phyloP scores from a whole-genome alignment of 2,797 vertebrate species.

The Macropodus opercularis region DNA sequence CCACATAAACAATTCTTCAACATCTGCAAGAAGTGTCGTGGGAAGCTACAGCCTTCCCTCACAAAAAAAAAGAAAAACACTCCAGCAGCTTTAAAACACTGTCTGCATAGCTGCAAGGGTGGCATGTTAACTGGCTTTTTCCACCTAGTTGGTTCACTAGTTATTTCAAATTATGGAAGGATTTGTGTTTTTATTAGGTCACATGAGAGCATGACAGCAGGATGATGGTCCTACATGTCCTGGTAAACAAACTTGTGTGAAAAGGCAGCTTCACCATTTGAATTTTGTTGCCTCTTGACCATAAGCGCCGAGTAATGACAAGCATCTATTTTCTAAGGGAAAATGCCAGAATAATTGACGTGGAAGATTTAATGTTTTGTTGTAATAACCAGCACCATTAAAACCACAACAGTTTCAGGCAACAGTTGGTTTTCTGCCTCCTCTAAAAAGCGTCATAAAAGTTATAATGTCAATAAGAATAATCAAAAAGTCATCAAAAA shows the following conservation, averaged over 20 bases:
- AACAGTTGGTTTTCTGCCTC: conserved; percentile 20
- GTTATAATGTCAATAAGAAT: conserved; percentile 47
- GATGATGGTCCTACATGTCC: not conserved
- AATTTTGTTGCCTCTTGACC: too few relatives aligned
- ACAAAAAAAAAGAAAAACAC: conserved; percentile 11
- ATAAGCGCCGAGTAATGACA: too few relatives aligned
- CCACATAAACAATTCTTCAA: conserved; percentile 62
- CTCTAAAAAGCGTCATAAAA: conserved; percentile 38
- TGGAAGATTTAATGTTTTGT: too few relatives aligned
- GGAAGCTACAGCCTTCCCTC: conserved; percentile 36
- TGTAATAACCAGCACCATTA: too few relatives aligned
- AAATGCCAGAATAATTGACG: too few relatives aligned
- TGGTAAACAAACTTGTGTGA: too few relatives aligned
- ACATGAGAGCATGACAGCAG: not conserved
- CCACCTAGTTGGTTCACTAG: conserved; percentile 10
- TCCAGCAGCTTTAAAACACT: conserved; percentile 33
- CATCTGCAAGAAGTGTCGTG: conserved; percentile 55
- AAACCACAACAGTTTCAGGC: too few relatives aligned
- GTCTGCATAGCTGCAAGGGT: conserved; percentile 11
- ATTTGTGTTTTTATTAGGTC: conserved; percentile 14
- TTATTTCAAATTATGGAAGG: not conserved
- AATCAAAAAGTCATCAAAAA: conserved; percentile 53
- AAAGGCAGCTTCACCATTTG: too few relatives aligned
- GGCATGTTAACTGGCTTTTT: conserved; percentile 14
- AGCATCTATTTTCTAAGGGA: too few relatives aligned